Conservation (phyloP, 64 coral and sea anemone species). For the Pocillopora verrucosa region DNA sequence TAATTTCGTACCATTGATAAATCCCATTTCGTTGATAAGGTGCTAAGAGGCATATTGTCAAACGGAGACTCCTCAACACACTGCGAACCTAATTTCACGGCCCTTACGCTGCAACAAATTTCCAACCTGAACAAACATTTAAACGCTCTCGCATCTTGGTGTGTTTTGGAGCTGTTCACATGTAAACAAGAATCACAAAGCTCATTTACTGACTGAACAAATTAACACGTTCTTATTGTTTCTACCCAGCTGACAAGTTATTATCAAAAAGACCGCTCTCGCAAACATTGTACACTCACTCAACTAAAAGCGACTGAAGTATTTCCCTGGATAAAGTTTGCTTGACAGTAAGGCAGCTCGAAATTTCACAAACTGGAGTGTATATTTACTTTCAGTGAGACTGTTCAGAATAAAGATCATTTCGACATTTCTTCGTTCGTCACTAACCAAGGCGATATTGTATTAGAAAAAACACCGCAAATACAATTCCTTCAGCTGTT, state of each 20-base stretch:
- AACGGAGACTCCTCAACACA: not conserved
- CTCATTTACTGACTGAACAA: conserved; percentile 19
- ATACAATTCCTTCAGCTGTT: not conserved
- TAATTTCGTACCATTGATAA: conserved; percentile 30
- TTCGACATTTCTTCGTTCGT: not conserved
- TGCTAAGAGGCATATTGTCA: not conserved
- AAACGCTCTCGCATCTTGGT: not conserved
- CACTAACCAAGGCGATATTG: conserved; percentile 13
- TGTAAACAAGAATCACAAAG: conserved; percentile 38
- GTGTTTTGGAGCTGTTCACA: not conserved
- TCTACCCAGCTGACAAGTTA: not conserved
- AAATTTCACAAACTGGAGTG: not conserved
- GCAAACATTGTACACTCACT: not conserved
- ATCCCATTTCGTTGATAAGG: conserved; percentile 17
- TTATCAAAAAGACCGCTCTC: conserved; percentile 3
- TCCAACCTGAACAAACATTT: not conserved
- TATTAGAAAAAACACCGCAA: not conserved
- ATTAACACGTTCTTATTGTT: conserved; percentile 25
- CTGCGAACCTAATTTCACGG: not conserved
- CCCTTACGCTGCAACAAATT: not conserved
- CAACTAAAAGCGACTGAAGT: not conserved
- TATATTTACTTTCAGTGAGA: conserved; percentile 27
- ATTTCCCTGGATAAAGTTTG: not conserved
- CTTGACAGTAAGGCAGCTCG: not conserved
- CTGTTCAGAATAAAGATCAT: not conserved